Evolutionary conservation across 2,797 vertebrate genomes (phyloP).

Genomic region (Acanthurus leucopareius): DNA sequence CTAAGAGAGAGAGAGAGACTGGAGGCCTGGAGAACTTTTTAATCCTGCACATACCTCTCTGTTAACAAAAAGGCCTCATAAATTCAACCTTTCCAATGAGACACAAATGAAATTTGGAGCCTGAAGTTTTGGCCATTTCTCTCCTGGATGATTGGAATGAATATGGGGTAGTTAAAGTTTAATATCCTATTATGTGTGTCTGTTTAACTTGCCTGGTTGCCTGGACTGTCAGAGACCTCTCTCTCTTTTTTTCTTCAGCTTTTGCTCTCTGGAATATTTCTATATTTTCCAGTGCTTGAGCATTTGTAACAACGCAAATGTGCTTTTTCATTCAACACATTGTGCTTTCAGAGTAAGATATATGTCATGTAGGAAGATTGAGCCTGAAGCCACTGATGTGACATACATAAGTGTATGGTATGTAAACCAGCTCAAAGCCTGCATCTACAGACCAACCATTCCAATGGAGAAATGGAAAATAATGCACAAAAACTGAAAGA

Average conservation of each 20-base stretch:
- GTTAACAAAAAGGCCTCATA: conserved; percentile 82
- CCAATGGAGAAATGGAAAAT: conserved; percentile 19
- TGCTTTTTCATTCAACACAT: conserved; percentile 48
- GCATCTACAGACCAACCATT: conserved; percentile 7
- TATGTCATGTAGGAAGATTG: conserved; percentile 53
- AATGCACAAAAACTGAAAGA: conserved; percentile 22
- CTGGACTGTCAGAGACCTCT: conserved; percentile 70
- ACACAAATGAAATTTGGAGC: conserved; percentile 84
- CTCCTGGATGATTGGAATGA: conserved; percentile 85
- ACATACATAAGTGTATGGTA: conserved; percentile 34
- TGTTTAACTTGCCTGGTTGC: conserved; percentile 82
- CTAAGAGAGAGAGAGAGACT: conserved; percentile 57
- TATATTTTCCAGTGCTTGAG: conserved; percentile 64
- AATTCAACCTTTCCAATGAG: conserved; percentile 83
- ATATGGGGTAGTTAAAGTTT: conserved; percentile 87
- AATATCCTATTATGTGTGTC: conserved; percentile 87
- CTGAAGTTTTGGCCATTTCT: conserved; percentile 82
- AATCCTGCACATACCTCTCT: conserved; percentile 77
- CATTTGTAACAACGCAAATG: conserved; percentile 45
- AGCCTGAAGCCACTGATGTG: conserved; percentile 26
- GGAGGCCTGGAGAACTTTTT: conserved; percentile 74
- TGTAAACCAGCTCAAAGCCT: conserved; percentile 25
- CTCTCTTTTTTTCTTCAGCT: conserved; percentile 45
- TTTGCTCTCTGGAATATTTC: conserved; percentile 41
- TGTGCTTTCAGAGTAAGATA: conserved; percentile 56